Conservation (phyloP, 2,888 invertebrate genomes). For the Perdita meconis region DNA sequence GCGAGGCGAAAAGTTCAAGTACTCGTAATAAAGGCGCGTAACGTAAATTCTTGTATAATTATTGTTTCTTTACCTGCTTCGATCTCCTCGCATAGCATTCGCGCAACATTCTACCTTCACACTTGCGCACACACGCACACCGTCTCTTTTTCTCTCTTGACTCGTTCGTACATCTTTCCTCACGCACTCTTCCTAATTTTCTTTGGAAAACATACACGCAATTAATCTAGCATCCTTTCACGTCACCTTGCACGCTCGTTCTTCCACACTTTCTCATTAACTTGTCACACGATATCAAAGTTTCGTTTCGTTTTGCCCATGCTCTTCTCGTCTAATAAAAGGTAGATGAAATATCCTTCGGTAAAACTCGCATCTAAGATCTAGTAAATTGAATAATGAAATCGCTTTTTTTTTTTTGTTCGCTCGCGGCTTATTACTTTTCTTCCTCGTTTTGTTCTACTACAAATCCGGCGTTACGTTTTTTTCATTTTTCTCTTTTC, state of each 20-base stretch:
- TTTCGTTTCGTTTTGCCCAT: slow-evolving; percentile 18
- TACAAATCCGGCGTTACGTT: slow-evolving; percentile 4
- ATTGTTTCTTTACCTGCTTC: slow-evolving; percentile 52
- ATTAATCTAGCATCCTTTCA: background rate
- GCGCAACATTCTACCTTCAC: background rate
- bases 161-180: background rate
- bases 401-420: slow-evolving; percentile 23
- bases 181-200: slow-evolving; percentile 8
- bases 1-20: slow-evolving; percentile 78
- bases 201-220: too few relatives aligned
- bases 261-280: background rate
- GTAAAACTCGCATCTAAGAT: slow-evolving; percentile 62
- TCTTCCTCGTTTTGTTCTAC: slow-evolving; percentile 9
- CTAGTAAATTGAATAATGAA: slow-evolving; percentile 55
- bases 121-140: background rate
- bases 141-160: background rate
- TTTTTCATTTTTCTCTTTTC: slow-evolving; percentile 7
- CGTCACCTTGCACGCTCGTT: background rate
- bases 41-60: slow-evolving; percentile 72
- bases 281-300: slow-evolving; percentile 19
- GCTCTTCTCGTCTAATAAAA: slow-evolving; percentile 60
- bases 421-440: slow-evolving; percentile 26
- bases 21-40: slow-evolving; percentile 75
- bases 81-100: slow-evolving; percentile 23
- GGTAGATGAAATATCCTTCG: slow-evolving; percentile 54